Percentiles rank a stretch among this genome's conserved stretches.
Evolutionary conservation across 2,888 invertebrate species (phyloP).

Genomic region (Pseudococcus viburni): DNA sequence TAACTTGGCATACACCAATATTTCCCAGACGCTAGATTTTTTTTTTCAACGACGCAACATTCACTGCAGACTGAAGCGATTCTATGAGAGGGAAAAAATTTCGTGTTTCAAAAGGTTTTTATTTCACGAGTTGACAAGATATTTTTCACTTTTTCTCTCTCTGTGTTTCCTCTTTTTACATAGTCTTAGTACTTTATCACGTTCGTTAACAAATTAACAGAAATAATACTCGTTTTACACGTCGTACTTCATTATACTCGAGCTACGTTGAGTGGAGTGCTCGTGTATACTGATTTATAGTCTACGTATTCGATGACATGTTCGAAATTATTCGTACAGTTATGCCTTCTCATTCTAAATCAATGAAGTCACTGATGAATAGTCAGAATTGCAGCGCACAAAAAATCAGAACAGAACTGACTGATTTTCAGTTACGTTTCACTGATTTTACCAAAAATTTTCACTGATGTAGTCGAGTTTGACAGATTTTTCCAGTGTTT

Average conservation of each 20-base stretch:
- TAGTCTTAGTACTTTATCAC: slow-evolving; percentile 45
- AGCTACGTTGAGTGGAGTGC: slow-evolving; percentile 7
- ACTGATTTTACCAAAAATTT: too few relatives aligned
- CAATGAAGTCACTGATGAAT: too few relatives aligned
- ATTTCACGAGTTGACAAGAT: slow-evolving; percentile 16
- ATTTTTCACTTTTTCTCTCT: slow-evolving; percentile 11
- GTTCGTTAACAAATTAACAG: slow-evolving; percentile 62
- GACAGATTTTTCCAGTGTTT: too few relatives aligned
- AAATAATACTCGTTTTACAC: slow-evolving; percentile 49
- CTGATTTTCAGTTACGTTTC: too few relatives aligned
- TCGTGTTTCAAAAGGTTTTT: slow-evolving; percentile 41
- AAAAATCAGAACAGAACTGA: too few relatives aligned
- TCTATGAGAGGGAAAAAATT: not conserved
- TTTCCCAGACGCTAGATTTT: not conserved
- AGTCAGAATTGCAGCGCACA: too few relatives aligned
- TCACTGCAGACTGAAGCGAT: not conserved
- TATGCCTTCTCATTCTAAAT: too few relatives aligned
- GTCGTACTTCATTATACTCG: slow-evolving; percentile 1
- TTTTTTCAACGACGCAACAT: not conserved
- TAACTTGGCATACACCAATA: not conserved
- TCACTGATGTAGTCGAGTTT: too few relatives aligned
- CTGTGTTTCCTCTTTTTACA: not conserved
- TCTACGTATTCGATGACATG: not conserved
- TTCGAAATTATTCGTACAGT: not conserved
- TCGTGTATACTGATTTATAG: not conserved